Percentiles rank a stretch among this genome's conserved stretches.
Conservation (phyloP, 2,797 vertebrate species). For the Hypotaenidia philippensis region DNA sequence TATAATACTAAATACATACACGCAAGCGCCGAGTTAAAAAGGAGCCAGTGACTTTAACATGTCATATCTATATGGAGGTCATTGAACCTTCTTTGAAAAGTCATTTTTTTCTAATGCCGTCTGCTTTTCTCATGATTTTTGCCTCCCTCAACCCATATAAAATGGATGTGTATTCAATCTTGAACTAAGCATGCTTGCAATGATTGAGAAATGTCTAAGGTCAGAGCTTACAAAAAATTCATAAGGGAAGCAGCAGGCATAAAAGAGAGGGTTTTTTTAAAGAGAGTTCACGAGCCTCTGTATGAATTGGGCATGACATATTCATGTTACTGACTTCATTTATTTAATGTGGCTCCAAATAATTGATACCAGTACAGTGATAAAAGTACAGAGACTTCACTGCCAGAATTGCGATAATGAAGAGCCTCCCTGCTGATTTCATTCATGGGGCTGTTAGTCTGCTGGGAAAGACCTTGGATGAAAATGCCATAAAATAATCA, state of each 20-base stretch:
- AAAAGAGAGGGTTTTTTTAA: constrained; percentile 47
- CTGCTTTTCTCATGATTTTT: constrained; percentile 77
- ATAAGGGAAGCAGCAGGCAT: constrained; percentile 70
- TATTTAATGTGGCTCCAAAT: constrained; percentile 69
- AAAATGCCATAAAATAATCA: constrained; percentile 71
- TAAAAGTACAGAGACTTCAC: constrained; percentile 64
- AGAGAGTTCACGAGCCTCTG: constrained; percentile 51
- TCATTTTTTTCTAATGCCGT: constrained; percentile 69
- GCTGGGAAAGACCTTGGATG: constrained; percentile 56
- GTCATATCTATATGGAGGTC: constrained; percentile 67
- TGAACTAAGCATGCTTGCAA: constrained; percentile 52
- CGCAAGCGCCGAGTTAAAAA: constrained; percentile 66
- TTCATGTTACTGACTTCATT: constrained; percentile 70
- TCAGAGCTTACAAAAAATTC: constrained; percentile 74
- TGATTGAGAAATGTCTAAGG: constrained; percentile 78
- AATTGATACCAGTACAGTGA: constrained; percentile 63
- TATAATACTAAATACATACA: constrained; percentile 68
- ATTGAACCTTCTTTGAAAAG: constrained; percentile 76
- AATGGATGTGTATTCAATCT: constrained; percentile 71
- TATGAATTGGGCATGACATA: constrained; percentile 68
- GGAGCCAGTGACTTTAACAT: constrained; percentile 69
- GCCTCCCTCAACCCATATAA: constrained; percentile 45
- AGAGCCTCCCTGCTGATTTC: constrained; percentile 73
- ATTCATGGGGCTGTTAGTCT: constrained; percentile 56
- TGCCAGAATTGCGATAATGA: constrained; percentile 68